Base-by-base conservation (phyloP, 2,888 invertebrate species). In the Macaria notata region DNA sequence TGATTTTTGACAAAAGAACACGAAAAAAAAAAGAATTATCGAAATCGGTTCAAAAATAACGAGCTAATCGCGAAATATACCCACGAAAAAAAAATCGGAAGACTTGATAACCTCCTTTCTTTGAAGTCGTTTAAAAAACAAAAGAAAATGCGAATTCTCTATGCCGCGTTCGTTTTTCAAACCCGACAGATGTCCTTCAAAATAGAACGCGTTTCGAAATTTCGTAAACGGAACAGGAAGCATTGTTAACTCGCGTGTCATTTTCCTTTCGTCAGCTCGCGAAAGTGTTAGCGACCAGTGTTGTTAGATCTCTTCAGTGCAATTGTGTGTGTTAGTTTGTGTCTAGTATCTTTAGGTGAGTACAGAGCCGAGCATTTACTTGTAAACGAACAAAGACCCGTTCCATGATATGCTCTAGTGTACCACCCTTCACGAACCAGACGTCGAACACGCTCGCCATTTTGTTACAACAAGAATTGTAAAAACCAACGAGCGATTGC, bases 211-310 rank as follows among this genome's bases (percentile, higher is more conserved):
- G 62, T 59, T 64, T 61, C 51, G 50, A 63, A 66, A 66, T 75
- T 75, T 73, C 68, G 63, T 73, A 72, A 72, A 76, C 66, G 66
- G 69, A 75, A 76, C 73, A 72, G 75, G 75, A 80, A 79, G 69
- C 67, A 65, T 78, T 72, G 69, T 66, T 74, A 71, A 74, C 69
- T 36, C 71, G 67, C 71, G 63, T 72, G 75, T 76, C 76, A 71
- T 74, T 76, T 75, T 71, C 68, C 68, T 75, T 73, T 75, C 66
- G 66, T 74, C 69, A 69, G 65, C 63, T 69, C 72, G 79, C 78
- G 76, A 80, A 78, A 76, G 71, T 72, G 62, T 66, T 33, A 60
- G 59, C 65, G 61, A 45, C 76, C 70, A 70, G 58, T 62, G 8
- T 60, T 58, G 31, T 52, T 59, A 71, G 76, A 75, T 62, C 76